Evolutionary conservation across 1,140 invertebrate species (phyloP), one percentile per base, ranked within the genome.

Genomic region (Zaprionus capensis): DNA sequence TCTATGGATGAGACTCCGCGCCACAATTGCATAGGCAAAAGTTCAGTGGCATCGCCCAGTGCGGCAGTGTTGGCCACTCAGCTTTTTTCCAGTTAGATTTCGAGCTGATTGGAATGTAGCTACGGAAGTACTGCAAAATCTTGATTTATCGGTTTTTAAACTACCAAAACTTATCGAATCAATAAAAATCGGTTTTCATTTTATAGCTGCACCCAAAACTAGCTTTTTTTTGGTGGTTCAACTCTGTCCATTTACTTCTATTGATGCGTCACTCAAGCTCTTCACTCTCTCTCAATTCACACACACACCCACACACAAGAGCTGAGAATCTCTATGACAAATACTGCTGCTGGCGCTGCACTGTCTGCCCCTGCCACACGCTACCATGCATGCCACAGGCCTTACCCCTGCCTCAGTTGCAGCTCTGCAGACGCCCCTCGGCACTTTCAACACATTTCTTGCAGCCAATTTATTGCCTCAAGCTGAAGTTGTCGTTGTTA

Each of bases 11-110:
- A 28, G 70, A 28, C 12, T 66, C 41, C 46, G 49, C 31, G 44
- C 41, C 58, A 63, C 55, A 72, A 65, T 63, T 53, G 26, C 76
- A 75, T 69, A 64, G 82, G 34, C 69, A 81, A 61, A 58, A 71
- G 82, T 85, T 85, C 82, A 85, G 51, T 85, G 82, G 75, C 82
- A 86, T 81, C 64, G 44, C 41, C 62, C 61, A 46, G 46, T 15
- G 38, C 46, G 11, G 11, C 11, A 51, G 46, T 51, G 46, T 14
- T 51, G 46, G 20, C 17, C 17, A 14, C 5, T 14, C 24, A 22
- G 46, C 46, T 14, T 5, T 51, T 51, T 51, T 14, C 46, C 17
- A 51, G 20, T 24, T 51, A 24, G 46, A 24, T 22, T 20, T 51
- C 0, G 1, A 24, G 4, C 46, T 22, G 9, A 51, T 22, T 51